phyloP scores from a whole-genome alignment of 2,113 vertebrate genomes.

The Lepisosteus osseus region DNA sequence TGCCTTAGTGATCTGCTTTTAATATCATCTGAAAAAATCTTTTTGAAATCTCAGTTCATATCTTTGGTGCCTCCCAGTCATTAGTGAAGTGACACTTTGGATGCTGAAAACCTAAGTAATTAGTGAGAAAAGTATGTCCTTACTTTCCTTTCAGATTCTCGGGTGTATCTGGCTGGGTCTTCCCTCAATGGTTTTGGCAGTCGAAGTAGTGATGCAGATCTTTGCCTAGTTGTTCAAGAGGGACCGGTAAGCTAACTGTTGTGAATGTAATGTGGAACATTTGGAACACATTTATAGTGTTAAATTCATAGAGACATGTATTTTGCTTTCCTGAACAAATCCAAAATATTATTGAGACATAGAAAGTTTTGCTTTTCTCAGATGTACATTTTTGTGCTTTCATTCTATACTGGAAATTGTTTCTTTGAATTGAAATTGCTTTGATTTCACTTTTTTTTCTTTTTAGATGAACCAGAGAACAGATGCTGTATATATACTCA shows the following conservation, averaged over 20 bases:
- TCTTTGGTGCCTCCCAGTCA: too few species aligned
- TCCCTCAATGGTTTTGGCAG: slow-evolving; percentile 90
- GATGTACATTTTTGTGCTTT: not conserved
- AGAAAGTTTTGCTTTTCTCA: too few species aligned
- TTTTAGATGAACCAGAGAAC: slow-evolving; percentile 79
- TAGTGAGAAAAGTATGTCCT: not conserved
- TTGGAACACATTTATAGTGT: too few species aligned
- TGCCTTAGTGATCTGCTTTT: too few species aligned
- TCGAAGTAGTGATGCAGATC: slow-evolving; percentile 87
- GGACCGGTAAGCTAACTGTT: slow-evolving; percentile 71
- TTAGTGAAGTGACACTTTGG: too few species aligned
- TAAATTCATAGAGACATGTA: not conserved
- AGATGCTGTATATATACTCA: slow-evolving; percentile 79
- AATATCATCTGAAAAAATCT: too few species aligned
- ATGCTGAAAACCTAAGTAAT: too few species aligned
- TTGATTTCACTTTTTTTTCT: not conserved
- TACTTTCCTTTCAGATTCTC: slow-evolving; percentile 60
- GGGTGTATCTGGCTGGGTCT: slow-evolving; percentile 88
- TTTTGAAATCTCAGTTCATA: too few species aligned
- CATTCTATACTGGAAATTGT: not conserved
- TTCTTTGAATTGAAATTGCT: too few species aligned
- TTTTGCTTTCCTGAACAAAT: not conserved
- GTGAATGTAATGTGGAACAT: not conserved
- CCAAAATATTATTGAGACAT: too few species aligned
- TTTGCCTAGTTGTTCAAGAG: slow-evolving; percentile 83